Percentiles rank a stretch among this genome's conserved stretches.
phyloP scores from a whole-genome alignment of 2,888 invertebrate species.

The Coremacera marginata region DNA sequence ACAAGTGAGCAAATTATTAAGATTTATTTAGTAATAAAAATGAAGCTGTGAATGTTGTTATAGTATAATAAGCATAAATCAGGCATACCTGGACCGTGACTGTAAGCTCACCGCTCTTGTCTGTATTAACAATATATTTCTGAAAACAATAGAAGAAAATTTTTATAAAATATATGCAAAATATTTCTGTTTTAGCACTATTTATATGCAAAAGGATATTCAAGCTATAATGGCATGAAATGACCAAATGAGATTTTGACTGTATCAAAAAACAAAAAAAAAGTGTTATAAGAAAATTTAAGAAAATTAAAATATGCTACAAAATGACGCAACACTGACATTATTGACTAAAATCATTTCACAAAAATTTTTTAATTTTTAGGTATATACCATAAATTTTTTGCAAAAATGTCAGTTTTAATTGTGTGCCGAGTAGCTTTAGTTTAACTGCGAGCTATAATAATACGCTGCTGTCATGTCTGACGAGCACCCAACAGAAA shows the following conservation, averaged over 20 bases:
- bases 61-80: slow-evolving; percentile 1
- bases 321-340: no score
- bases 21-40: not conserved
- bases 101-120: slow-evolving; percentile 80
- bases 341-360: no score
- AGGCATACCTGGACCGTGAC: slow-evolving; percentile 80
- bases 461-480: no score
- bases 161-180: not conserved
- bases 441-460: no score
- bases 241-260: slow-evolving; percentile 57
- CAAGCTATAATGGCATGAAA: slow-evolving; percentile 56
- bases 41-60: not conserved
- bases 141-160: slow-evolving; percentile 60
- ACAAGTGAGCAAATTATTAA: not conserved
- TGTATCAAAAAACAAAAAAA: not conserved
- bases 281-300: no score
- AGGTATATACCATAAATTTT: no score
- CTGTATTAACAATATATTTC: slow-evolving; percentile 82
- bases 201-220: slow-evolving; percentile 15
- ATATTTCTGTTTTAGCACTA: not conserved
- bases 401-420: no score
- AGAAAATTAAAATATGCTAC: no score
- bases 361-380: no score
- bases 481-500: no score
- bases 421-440: no score